phyloP scores from a whole-genome alignment of 1,140 invertebrate genomes.

The Laupala kohalensis region DNA sequence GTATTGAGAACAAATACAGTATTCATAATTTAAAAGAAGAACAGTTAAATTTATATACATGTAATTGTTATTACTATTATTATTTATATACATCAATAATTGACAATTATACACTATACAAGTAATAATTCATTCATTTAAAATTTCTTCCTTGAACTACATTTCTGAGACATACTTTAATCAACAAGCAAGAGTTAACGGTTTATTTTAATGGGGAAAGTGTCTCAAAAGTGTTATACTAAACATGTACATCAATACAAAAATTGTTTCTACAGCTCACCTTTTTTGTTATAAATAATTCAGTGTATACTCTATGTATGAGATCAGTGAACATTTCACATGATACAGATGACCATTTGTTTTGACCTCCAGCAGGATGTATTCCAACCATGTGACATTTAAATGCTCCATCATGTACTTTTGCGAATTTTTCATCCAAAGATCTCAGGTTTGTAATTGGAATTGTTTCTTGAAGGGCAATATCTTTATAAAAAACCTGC shows the following conservation, averaged over 20 bases:
- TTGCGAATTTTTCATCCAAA: slow-evolving; percentile 28
- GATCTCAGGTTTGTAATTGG: slow-evolving; percentile 26
- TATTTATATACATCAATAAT: too few relatives aligned
- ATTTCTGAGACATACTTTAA: too few relatives aligned
- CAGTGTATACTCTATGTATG: slow-evolving; percentile 26
- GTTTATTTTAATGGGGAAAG: too few relatives aligned
- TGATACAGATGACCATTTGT: slow-evolving; percentile 35
- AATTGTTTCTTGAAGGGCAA: slow-evolving; percentile 33
- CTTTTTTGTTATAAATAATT: slow-evolving; percentile 27
- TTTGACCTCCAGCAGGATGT: slow-evolving; percentile 32
- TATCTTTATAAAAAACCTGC: slow-evolving; percentile 37
- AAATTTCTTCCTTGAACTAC: too few relatives aligned
- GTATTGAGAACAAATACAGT: too few relatives aligned
- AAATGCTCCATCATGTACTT: slow-evolving; percentile 31
- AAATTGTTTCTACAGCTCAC: too few relatives aligned
- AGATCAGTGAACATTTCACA: slow-evolving; percentile 36
- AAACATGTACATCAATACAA: slow-evolving; percentile 1
- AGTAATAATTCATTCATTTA: too few relatives aligned
- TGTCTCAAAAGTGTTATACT: slow-evolving; percentile 22
- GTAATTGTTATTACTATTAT: too few relatives aligned
- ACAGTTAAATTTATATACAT: too few relatives aligned
- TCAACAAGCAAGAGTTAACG: too few relatives aligned
- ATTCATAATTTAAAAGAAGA: too few relatives aligned
- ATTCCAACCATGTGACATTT: slow-evolving; percentile 41
- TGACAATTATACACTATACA: too few relatives aligned